These are phyloP conservation scores for Harpalus rubripes DNA, from an alignment of 2,888 invertebrate genomes.

Conservation along the genomic window DNA sequence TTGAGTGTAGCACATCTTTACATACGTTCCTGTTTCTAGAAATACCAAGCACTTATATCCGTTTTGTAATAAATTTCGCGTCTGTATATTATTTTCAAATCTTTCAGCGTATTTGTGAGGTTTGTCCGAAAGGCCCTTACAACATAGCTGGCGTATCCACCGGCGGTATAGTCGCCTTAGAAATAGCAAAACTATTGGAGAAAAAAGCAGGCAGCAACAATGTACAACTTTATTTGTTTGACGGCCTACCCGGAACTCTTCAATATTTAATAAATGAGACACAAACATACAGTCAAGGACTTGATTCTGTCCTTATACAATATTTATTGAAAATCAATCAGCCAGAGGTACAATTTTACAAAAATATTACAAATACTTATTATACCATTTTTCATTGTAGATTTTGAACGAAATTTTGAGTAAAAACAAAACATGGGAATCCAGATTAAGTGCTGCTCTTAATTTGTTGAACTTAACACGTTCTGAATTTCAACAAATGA, in stretches of 20 bases:
- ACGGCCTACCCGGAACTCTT: slow-evolving; percentile 86
- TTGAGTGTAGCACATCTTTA: too few relatives aligned
- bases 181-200: slow-evolving; percentile 88
- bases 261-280: slow-evolving; percentile 77
- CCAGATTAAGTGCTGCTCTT: slow-evolving; percentile 4
- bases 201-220: slow-evolving; percentile 79
- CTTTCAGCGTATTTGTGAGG: slow-evolving; percentile 81
- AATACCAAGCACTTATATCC: too few relatives aligned
- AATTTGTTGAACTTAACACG: neutral
- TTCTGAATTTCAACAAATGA: neutral
- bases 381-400: neutral
- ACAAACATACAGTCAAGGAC: slow-evolving; percentile 73
- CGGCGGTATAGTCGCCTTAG: slow-evolving; percentile 89
- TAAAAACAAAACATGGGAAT: slow-evolving; percentile 1
- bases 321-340: slow-evolving; percentile 79
- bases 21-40: neutral
- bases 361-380: neutral
- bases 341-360: slow-evolving; percentile 71
- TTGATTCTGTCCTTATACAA: slow-evolving; percentile 79
- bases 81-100: neutral
- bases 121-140: slow-evolving; percentile 83
- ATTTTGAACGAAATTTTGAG: neutral
- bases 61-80: too few relatives aligned
- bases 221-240: slow-evolving; percentile 87
- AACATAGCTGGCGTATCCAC: slow-evolving; percentile 93